Evolutionary conservation across 2,888 invertebrate genomes (phyloP), one percentile per base, ranked within the genome.

Genomic region (Campoplex nolae): DNA sequence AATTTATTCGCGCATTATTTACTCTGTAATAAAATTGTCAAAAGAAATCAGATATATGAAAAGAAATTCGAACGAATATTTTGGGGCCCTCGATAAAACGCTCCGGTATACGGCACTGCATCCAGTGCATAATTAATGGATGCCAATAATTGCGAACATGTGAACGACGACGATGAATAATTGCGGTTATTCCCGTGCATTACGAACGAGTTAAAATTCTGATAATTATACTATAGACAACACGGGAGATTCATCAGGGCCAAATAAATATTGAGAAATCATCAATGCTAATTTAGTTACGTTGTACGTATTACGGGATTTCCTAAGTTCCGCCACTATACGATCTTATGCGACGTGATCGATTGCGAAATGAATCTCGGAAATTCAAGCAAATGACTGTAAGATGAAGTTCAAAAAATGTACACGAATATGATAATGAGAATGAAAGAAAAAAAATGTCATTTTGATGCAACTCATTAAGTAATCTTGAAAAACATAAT

Each of bases 181-280:
- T 86, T 78, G 68, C 83, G 71, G 35, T 80, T 71, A 77, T 80
- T 83, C 23, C 74, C 76, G 58, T 32, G 42, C 35, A 35, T 67
- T 42, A 42, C 38, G 67, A 83, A 70, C 45, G 68, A 82, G 67
- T 45, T 45, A 35, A 68, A 56, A 68, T 68, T 8, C 35, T 58
- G 68, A 58, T 56, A 23, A 70, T 56, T n/a, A 58, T 48, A 76
- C 45, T n/a, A 58, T 48, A 76, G 70, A 16, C 18, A 45, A n/a
- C 68, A 56, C n/a, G 68, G 0, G 54, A 18, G 13, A 11, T 54
- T 56, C 38, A 83, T 68, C 76, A 38, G 68, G n/a, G 76, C 68
- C 56, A 56, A 75, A 70, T 68, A 76, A 56, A 75, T 68, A 68
- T 82, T 75, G 75, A 75, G 82, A 23, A 56, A 83, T 83, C 2